A percentile compares a stretch with the other conserved stretches of the same genome.
These are phyloP conservation scores for Paratrypauchen microcephalus DNA, from an alignment of 2,797 vertebrate species.

Conservation along the genomic window DNA sequence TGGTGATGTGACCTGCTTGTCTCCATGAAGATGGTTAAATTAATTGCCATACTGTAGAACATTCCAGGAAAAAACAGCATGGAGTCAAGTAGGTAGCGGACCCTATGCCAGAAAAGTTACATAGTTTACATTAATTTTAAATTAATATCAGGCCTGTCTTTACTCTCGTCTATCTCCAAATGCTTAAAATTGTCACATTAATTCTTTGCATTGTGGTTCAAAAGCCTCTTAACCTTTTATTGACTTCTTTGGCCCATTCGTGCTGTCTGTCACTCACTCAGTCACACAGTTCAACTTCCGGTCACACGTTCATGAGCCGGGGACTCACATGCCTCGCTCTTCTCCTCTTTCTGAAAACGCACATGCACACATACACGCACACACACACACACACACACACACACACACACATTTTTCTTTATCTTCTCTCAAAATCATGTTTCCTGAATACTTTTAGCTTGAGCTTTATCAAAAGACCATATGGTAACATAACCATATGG, in stretches of 20 bases:
- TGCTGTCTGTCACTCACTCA: slow-evolving; percentile 28
- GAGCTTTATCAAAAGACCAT: too few species aligned
- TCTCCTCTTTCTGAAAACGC: slow-evolving; percentile 68
- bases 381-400: background rate
- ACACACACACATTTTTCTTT: background rate
- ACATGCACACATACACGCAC: background rate
- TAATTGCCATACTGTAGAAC: too few species aligned
- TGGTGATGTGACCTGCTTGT: too few species aligned
- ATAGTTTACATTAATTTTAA: too few species aligned
- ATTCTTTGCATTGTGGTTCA: background rate
- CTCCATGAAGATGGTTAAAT: too few species aligned
- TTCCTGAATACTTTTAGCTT: too few species aligned
- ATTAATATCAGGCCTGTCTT: slow-evolving; percentile 13
- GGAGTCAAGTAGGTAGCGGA: too few species aligned
- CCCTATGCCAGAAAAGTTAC: too few species aligned
- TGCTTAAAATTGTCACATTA: background rate
- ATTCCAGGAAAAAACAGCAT: too few species aligned
- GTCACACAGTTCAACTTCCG: slow-evolving; percentile 63
- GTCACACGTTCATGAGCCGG: slow-evolving; percentile 32
- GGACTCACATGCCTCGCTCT: slow-evolving; percentile 18
- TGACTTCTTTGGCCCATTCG: slow-evolving; percentile 39
- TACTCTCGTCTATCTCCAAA: slow-evolving; percentile 15
- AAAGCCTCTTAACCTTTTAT: slow-evolving; percentile 13
- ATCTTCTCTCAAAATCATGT: too few species aligned
- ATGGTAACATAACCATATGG: too few species aligned